Evolutionary conservation across 1,140 invertebrate species (phyloP), one percentile per base, ranked within the genome.

Genomic region (Zaprionus camerounensis): DNA sequence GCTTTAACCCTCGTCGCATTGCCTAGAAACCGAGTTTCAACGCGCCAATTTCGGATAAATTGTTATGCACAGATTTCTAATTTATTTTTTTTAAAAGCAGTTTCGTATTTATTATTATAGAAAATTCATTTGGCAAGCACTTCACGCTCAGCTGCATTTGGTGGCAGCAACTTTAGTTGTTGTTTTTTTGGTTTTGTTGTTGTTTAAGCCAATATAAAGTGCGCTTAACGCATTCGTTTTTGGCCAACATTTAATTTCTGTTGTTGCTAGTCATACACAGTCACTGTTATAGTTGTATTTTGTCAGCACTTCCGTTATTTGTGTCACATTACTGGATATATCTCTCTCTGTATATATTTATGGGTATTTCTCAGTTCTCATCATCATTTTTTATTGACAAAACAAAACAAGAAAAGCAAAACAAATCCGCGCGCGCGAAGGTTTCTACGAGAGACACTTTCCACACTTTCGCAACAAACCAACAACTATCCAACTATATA

Each of bases 121-220:
- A 88, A 88, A 88, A 84, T 81, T 65, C 66, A 88, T 88, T 88
- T 84, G 84, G 84, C 85, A 88, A 88, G 78, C 85, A 90, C 86
- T 90, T 90, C 86, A 90, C 85, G 85, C 79, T 84, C 68, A 71
- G 68, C 79, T 85, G 86, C 86, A 57, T 76, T 82, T 90, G 81
- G 85, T 83, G 67, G 82, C 71, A 84, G 71, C 74, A 78, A 68
- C 69, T 59, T 56, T 75, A 64, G 66, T 62, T 68, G 58, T 74
- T 69, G 17, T 67, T 71, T 64, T 66, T 70, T 49, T 49, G 36
- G 5, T 41, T 4, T 41, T 49, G 20, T 81, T 73, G 72, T 82
- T 71, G 59, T 57, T 79, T 67, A 51, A 31, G 62, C 69, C 77
- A 79, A 75, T 69, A 74, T 70, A 82, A 73, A 81, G 69, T 66